Base-by-base conservation (phyloP, 1,140 invertebrate species). In the Habropoda laboriosa region DNA sequence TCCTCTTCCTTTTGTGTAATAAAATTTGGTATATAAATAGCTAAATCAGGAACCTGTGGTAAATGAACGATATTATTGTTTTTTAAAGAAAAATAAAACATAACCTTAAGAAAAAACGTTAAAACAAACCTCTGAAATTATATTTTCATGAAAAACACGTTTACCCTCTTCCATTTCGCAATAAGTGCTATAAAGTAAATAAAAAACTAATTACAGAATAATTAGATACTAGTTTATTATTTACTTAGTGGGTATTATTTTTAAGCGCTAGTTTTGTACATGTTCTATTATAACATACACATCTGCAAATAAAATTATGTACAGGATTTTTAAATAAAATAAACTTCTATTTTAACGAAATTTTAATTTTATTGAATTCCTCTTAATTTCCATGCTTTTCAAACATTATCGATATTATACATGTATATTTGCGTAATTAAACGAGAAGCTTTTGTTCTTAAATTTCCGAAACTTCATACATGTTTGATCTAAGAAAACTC, bases 1-100 rank as follows among this genome's bases (percentile, higher is more conserved):
- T 93, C 90, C 92, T 99, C 98, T 92, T 99, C 98, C 77, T 95
- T 94, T 84, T 94, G 92, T 7, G 95, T 96, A 78, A 99, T 97
- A 90, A 99, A 99, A 89, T 99, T 95, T 18, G 98, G 97, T 92
- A 99, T 95, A 92, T 99, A 99, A 92, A 95, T 97, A 21, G 96
- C 95, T 49, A 94, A 94, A 7, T 94, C 89, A 47, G 97, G 96
- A 64, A 95, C 93, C 96, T 97, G 18, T 24, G 74, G 84, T 32
- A 40, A 80, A 55, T 38, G 66, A 49, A n/a, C 3, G 35, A 60
- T 0, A 24, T 40, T 47, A 47, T 55, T 12, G n/a, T 10, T 51
- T 16, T 58, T 53, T 45, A 16, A 64, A 13, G 0, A 60, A n/a
- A 53, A 60, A 61, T 35, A 8, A 58, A 60, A 68, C 38, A 76